Base-by-base conservation (phyloP, 2,797 vertebrate species). In the Hippopotamyrus pictus region DNA sequence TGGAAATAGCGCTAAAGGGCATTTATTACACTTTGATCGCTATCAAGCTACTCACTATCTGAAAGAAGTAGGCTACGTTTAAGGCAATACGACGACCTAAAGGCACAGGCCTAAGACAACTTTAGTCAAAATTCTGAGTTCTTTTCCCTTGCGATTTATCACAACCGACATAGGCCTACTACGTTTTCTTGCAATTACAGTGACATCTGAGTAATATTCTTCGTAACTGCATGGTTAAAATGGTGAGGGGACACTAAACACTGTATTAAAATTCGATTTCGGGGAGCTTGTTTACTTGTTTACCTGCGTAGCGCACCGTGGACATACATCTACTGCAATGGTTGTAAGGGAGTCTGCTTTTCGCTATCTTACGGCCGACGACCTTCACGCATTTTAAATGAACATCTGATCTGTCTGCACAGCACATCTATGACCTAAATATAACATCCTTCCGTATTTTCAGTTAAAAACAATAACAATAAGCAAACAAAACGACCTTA, bases 331-430 rank as follows among this genome's bases (percentile, higher is more conserved):
- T 62, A 62, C 48, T 89, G 44, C 51, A 54, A 76, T 76, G 29
- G 25, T 51, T 73, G 25, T 53, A 69, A 50, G 41, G 9, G n/a
- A 8, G 57, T n/a, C 62, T 86, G 25, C 9, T 17, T 85, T 41
- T n/a, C 9, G 51, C n/a, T 14, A 50, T 85, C 22, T 44, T 86
- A 73, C 14, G 19, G 37, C 33, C 22, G 62, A 89, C 65, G 65
- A 89, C 85, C 85, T 89, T 89, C 65, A 88, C 51, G 85, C 62
- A 33, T 85, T 87, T 76, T 73, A 87, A 69, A 76, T 54, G 85
- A 79, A 87, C 50, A 53, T 89, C 53, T 79, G 48, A 76, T 59
- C 48, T 86, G n/a, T 44, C 19, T 86, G 29, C 83, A 85, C 11
- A 62, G 46, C 57, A 37, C 37, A 41, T 51, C 33, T 44, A 54